These are phyloP conservation scores for Phyllotis vaccarum DNA, from an alignment of 2,797 vertebrate species.

Conservation along the genomic window DNA sequence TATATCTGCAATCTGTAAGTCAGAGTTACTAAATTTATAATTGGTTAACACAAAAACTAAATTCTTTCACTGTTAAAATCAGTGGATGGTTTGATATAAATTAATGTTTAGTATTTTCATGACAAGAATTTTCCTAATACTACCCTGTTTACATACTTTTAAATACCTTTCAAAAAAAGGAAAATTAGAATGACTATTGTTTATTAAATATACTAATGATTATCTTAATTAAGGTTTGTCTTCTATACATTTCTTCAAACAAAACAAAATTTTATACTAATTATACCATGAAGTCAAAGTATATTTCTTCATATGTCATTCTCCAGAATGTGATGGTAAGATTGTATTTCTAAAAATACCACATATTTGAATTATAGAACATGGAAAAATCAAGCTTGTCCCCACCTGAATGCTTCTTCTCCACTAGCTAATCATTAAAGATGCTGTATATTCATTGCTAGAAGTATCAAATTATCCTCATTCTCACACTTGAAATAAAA, in stretches of 20 bases:
- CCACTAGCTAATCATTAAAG: no score
- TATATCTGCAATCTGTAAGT: not conserved
- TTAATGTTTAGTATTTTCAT: not conserved
- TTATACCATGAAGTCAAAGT: not conserved
- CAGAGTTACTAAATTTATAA: not conserved
- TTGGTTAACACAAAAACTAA: not conserved
- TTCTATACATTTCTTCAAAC: conserved; percentile 14
- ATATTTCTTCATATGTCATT: not conserved
- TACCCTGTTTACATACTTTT: not conserved
- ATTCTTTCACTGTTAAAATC: not conserved
- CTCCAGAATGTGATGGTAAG: not conserved
- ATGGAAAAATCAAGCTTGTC: no score
- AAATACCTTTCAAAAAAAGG: not conserved
- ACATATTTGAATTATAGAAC: no score
- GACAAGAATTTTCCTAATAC: not conserved
- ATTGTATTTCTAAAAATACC: not conserved
- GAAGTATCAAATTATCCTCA: no score
- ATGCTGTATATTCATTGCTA: no score
- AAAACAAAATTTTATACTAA: not conserved
- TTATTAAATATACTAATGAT: not conserved
- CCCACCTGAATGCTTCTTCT: no score
- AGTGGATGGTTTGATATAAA: not conserved
- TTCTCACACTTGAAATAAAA: no score
- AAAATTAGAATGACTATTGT: not conserved
- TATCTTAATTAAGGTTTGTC: not conserved